phyloP scores from a whole-genome alignment of 2,113 vertebrate genomes.

The Astatoreochromis straeleni region DNA sequence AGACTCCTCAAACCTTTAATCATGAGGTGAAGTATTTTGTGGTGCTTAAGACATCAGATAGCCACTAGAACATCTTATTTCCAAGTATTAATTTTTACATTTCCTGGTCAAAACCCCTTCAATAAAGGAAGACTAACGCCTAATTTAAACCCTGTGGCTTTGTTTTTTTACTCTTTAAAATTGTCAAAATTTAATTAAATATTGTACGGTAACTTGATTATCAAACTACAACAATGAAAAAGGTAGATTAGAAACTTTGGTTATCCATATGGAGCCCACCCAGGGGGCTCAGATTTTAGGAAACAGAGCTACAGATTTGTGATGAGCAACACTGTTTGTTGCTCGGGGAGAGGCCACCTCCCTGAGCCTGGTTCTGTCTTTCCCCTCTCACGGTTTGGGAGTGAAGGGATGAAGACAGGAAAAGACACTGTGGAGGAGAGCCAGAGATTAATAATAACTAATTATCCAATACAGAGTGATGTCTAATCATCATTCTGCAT shows the following conservation, averaged over 20 bases:
- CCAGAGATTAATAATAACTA: background rate
- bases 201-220: fast-evolving
- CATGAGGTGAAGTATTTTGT: background rate
- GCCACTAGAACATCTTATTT: background rate
- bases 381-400: background rate
- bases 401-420: background rate
- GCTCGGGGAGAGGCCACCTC: background rate
- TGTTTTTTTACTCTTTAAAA: background rate
- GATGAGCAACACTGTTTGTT: background rate
- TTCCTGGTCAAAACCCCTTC: background rate
- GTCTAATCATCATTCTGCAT: background rate
- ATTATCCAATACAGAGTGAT: background rate
- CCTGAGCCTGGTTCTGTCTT: background rate
- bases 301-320: background rate
- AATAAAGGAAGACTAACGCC: background rate
- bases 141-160: background rate
- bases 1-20: background rate
- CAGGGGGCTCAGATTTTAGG: background rate
- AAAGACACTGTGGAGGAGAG: background rate
- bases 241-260: background rate
- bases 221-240: background rate
- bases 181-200: background rate
- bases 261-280: background rate
- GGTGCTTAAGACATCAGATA: background rate
- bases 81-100: background rate